These are phyloP conservation scores for Eciton burchellii DNA, from an alignment of 1,140 invertebrate species.

Conservation along the genomic window DNA sequence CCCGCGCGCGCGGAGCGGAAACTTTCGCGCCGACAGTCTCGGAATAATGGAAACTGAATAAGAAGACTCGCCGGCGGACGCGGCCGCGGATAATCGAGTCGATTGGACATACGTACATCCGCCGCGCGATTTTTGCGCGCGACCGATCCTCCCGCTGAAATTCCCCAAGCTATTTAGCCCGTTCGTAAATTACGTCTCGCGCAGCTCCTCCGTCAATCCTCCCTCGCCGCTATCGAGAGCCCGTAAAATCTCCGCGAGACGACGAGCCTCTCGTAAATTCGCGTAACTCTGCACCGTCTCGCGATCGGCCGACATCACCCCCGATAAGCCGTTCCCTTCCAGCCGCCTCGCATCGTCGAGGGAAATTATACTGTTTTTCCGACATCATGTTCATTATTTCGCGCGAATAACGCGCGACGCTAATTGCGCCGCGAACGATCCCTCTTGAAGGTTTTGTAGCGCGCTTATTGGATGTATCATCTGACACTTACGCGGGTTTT, in stretches of 20 bases:
- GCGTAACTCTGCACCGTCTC: neutral
- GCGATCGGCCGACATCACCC: neutral
- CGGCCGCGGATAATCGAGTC: conserved; percentile 52
- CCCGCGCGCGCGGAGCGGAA: conserved; percentile 36
- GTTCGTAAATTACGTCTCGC: conserved; percentile 54
- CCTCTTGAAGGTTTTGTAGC: conserved; percentile 5
- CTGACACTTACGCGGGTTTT: neutral
- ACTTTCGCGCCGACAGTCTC: conserved; percentile 64
- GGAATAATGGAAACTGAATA: conserved; percentile 76
- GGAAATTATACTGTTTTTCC: conserved; percentile 43
- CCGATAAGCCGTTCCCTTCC: neutral
- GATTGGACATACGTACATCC: conserved; percentile 43
- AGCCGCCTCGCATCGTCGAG: conserved; percentile 11
- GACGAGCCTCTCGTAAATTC: conserved; percentile 51
- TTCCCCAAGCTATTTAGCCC: conserved; percentile 55
- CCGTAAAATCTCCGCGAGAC: conserved; percentile 42
- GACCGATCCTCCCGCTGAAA: conserved; percentile 57
- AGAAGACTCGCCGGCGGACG: conserved; percentile 64
- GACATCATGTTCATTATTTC: neutral
- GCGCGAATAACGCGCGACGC: neutral
- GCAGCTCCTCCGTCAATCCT: neutral
- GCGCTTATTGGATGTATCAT: neutral
- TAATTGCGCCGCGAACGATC: conserved; percentile 7
- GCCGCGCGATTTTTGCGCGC: conserved; percentile 52
- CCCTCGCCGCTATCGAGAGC: conserved; percentile 33